phyloP scores from a whole-genome alignment of 2,797 vertebrate genomes.

The Sebastes vulpes region DNA sequence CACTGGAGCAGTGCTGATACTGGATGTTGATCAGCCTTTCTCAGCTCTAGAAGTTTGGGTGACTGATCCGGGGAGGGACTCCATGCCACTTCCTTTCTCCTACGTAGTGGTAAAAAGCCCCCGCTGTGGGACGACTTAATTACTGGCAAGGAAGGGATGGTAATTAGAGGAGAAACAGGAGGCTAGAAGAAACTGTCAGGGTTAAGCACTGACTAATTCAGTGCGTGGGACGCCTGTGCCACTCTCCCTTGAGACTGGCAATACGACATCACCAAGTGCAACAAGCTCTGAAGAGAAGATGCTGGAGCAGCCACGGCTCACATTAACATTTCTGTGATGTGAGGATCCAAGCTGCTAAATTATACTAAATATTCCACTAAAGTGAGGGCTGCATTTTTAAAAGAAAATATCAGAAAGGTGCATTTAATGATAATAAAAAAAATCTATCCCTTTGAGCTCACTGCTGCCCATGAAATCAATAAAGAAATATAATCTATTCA shows the following conservation, averaged over 20 bases:
- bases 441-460: not conserved
- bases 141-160: slow-evolving; percentile 81
- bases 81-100: slow-evolving; percentile 68
- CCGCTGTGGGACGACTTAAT: slow-evolving; percentile 83
- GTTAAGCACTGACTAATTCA: slow-evolving; percentile 88
- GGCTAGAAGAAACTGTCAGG: slow-evolving; percentile 84
- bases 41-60: slow-evolving; percentile 45
- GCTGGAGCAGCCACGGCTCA: slow-evolving; percentile 29
- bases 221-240: slow-evolving; percentile 75
- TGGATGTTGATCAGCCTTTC: slow-evolving; percentile 28
- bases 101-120: slow-evolving; percentile 80
- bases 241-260: slow-evolving; percentile 72
- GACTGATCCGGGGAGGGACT: slow-evolving; percentile 63
- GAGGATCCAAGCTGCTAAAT: slow-evolving; percentile 3
- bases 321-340: slow-evolving; percentile 17
- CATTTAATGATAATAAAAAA: not conserved
- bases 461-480: not conserved
- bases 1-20: slow-evolving; percentile 21
- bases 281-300: slow-evolving; percentile 43
- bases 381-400: not conserved
- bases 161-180: slow-evolving; percentile 86
- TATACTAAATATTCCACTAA: not conserved
- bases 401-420: not conserved
- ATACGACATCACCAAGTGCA: slow-evolving; percentile 59
- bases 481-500: not conserved